Base-by-base conservation (phyloP, 2,113 vertebrate species). In the Blennius ocellaris region DNA sequence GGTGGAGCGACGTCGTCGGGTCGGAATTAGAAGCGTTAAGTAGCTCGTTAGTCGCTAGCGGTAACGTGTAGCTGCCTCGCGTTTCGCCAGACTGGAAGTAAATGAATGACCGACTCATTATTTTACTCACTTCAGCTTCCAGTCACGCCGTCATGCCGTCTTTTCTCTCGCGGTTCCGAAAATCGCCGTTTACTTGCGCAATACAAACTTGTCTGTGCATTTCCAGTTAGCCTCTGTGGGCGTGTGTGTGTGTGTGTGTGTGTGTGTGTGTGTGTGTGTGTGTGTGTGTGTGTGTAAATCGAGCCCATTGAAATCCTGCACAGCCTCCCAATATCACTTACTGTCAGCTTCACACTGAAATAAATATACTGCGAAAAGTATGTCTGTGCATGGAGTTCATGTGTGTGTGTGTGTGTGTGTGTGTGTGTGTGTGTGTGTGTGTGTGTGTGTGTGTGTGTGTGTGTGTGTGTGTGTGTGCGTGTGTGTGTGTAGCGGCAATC, bases 61-160 rank as follows among this genome's bases (percentile, higher is more conserved):
- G 40, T 52, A 36, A 59, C 49, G 47, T 79, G 73, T 44, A 66
- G 76, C 59, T 68, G 64, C 53, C 43, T 54, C 16, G 17, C 2
- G n/a, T 61, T 69, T 30, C 78, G 69, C 74, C 21, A 47, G 5
- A 30, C 21, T 2, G 50, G 36, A 37, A 74, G 12, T 4, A 37
- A 45, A 45, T 12, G 11, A 15, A 48, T 48, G 14, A 14, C n/a
- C 15, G 45, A 48, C 7, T 50, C 17, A 40, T 58, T 30, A 55
- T 61, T 5, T 75, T 83, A 91, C 90, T 82, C 39, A 9, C 11
- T 51, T 55, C 16, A 43, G 14, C 38, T 0, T 30, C 65, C 68
- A 12, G 69, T 85, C 66, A 86, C 12, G 39, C 41, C 8, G 15
- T 40, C 71, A 57, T 37, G 37, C 3, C 73, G 54, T 30, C 39